These are phyloP conservation scores for Falcunculus frontatus DNA, from an alignment of 2,113 vertebrate species.

Conservation along the genomic window DNA sequence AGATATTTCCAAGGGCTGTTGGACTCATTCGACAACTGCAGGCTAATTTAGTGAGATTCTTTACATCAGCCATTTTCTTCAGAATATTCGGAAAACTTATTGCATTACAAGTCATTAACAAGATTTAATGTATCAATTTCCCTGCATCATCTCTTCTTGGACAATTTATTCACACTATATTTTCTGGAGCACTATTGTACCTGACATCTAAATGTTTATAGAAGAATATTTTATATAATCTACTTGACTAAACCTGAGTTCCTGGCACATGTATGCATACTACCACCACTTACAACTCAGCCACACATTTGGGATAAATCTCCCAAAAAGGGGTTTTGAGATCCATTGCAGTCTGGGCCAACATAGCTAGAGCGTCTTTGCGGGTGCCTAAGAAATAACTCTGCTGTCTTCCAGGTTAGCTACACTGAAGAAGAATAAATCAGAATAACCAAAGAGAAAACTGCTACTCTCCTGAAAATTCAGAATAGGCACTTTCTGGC, in stretches of 20 bases:
- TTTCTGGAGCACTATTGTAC: neutral
- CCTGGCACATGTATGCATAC: neutral
- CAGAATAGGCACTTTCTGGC: neutral
- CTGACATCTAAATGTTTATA: neutral
- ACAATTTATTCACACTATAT: neutral
- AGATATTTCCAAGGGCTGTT: neutral
- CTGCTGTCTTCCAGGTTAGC: neutral
- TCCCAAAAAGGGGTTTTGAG: neutral
- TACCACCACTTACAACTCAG: neutral
- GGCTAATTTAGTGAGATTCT: neutral
- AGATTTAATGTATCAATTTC: neutral
- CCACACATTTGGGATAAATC: neutral
- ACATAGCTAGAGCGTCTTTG: neutral
- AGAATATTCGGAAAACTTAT: neutral
- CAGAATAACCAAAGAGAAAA: neutral
- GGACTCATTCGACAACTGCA: neutral
- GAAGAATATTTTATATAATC: neutral
- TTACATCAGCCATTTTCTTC: neutral
- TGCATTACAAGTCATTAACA: neutral
- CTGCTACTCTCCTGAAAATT: neutral
- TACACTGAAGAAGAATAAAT: neutral
- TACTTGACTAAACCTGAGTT: neutral
- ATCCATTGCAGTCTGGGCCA: neutral
- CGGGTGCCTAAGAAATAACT: neutral
- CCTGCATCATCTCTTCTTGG: neutral